Conservation (phyloP, 2,113 vertebrate genomes). For the Tapirus terrestris region DNA sequence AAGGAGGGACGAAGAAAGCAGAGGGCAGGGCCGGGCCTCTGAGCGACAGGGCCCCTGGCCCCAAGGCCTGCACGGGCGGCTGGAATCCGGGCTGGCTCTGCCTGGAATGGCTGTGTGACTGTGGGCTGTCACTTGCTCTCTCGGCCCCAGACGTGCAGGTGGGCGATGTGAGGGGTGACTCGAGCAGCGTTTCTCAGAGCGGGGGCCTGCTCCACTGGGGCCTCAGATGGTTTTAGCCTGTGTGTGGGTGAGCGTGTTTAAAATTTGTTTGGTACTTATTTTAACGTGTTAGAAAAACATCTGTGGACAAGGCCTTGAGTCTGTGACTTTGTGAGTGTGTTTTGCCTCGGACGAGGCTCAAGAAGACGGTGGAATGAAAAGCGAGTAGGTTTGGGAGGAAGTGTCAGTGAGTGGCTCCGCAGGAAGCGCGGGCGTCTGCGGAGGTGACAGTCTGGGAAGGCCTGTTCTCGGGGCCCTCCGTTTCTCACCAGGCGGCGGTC, state of each 20-base stretch:
- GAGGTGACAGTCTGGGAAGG: fast-evolving
- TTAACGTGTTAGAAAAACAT: background rate
- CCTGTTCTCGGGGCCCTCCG: fast-evolving
- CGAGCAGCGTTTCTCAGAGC: fast-evolving
- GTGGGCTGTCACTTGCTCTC: fast-evolving
- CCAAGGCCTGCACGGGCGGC: background rate
- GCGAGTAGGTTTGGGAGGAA: background rate
- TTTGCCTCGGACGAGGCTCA: background rate
- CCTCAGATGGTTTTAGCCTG: background rate
- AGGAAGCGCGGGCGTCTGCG: background rate
- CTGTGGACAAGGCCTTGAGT: background rate
- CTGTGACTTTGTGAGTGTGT: fast-evolving
- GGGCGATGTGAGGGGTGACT: fast-evolving
- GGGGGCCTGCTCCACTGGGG: fast-evolving
- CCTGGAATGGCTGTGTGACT: background rate
- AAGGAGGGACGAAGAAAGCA: background rate
- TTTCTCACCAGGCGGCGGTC: background rate
- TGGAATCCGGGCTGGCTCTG: background rate
- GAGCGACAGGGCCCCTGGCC: background rate
- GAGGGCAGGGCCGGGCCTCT: background rate
- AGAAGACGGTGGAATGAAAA: background rate
- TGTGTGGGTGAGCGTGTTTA: background rate
- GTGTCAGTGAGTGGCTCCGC: background rate
- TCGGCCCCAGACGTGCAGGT: fast-evolving
- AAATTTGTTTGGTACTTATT: background rate